Evolutionary conservation across 2,797 vertebrate species (phyloP).

Genomic region (Alca torda): DNA sequence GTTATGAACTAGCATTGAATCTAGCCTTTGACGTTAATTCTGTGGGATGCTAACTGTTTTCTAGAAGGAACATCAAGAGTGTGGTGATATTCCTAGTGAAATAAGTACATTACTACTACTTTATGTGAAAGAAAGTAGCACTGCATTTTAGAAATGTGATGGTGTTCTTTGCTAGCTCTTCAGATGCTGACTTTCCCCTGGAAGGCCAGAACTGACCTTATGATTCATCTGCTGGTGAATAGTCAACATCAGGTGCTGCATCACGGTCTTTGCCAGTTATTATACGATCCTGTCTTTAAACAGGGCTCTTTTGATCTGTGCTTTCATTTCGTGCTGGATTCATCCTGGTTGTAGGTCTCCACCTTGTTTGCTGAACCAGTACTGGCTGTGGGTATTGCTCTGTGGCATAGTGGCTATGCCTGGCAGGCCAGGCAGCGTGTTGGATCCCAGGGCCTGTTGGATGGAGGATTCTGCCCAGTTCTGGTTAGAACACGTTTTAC

Average conservation of each 20-base stretch:
- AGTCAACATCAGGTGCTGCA: not conserved
- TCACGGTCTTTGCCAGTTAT: not conserved
- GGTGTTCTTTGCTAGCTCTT: not conserved
- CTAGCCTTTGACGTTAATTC: rapidly evolving
- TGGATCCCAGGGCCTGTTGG: not conserved
- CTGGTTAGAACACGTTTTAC: not conserved
- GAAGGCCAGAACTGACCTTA: not conserved
- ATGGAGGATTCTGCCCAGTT: not conserved
- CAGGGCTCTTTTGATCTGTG: not conserved
- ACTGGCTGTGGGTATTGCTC: rapidly evolving
- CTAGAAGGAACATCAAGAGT: rapidly evolving
- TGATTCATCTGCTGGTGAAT: not conserved
- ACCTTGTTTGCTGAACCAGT: not conserved
- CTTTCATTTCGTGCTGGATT: not conserved
- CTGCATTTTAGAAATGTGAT: rapidly evolving
- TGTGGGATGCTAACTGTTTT: rapidly evolving
- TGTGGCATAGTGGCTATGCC: not conserved
- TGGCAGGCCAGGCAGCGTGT: not conserved
- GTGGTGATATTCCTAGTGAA: rapidly evolving
- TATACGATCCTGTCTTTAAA: rapidly evolving
- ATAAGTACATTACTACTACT: rapidly evolving
- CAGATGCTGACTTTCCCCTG: not conserved
- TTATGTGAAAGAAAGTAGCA: rapidly evolving
- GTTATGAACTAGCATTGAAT: rapidly evolving
- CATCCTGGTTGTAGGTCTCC: not conserved